Base-by-base conservation (phyloP, 2,888 invertebrate species). In the Lithophane semibrunnea region DNA sequence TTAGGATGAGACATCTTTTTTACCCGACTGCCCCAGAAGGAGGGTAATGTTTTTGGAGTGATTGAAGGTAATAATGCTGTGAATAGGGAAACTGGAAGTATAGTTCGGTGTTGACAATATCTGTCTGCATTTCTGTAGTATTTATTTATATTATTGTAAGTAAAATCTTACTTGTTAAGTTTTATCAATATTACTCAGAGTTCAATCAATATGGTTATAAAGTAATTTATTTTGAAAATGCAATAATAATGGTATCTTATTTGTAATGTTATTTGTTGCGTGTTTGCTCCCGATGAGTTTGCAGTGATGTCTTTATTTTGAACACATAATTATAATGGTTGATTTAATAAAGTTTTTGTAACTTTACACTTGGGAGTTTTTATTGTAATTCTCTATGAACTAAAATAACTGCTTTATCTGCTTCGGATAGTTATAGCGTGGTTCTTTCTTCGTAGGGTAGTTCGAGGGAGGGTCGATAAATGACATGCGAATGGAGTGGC, bases 251-350 rank as follows among this genome's bases (percentile, higher is more conserved):
- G 80, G 73, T 74, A 83, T 79, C 77, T 87, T 81, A 84, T 88
- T 88, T 88, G 74, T 90, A 88, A 88, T 89, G 82, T 89, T 89
- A 84, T 89, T 90, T 88, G 88, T 90, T 88, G 86, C 84, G 79
- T 89, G 87, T 85, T 82, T 82, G 85, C 80, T 87, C 80, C 83
- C 75, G 75, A 88, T 86, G 84, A 88, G 89, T 91, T 91, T 90
- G 85, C 87, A 90, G 88, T 91, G 90, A 89, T 90, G 82, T 86
- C 86, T 79, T 91, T 91, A 85, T 91, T 91, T 92, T 92, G 94
- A 95, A 93, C 93, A 37, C 37, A 37, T 37, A 94, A 94, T 93
- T 92, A 90, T 90, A 89, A 90, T 90, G 90, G 89, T 92, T 92
- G 87, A 85, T 90, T 90, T 88, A 89, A 89, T 90, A 91, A 90